Evolutionary conservation across 2,113 vertebrate genomes (phyloP), one percentile per base, ranked within the genome.

Genomic region (Peromyscus polionotus): DNA sequence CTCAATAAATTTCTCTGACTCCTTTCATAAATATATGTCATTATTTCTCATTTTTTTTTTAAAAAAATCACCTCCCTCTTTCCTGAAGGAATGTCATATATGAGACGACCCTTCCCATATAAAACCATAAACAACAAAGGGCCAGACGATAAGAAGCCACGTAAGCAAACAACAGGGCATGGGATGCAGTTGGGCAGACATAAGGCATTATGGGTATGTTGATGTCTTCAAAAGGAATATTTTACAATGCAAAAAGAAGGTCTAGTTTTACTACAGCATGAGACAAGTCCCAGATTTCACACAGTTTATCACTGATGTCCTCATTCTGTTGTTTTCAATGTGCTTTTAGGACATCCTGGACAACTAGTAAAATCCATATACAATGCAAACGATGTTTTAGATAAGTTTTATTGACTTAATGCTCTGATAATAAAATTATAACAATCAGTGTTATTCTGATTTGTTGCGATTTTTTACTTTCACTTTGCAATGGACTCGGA

Each of bases 391-490:
- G 98, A 98, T 98, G 98, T 97, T 98, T 98, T 97, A 97, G 98
- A 98, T 98, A 98, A 98, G 98, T 98, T 99, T 98, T 99, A 99
- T 98, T 99, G 99, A 99, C 99, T 98, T 99, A 99, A 98, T 98
- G 98, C 97, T 97, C 97, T 76, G 95, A 98, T 98, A 98, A 98
- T 99, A 99, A 99, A 99, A 99, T 98, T 98, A 99, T 99, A 99
- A 98, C 98, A 98, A 98, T 99, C 98, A 98, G 98, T 97, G 97
- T 98, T 98, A 97, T 98, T 98, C 98, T 98, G 98, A 99, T 99
- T 98, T 98, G 98, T 97, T 90, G 96, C 80, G 87, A 96, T 97
- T 98, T 54, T 98, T 98, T 97, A 97, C 97, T 98, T 98, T 97
- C 97, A 95, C 96, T 96, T 98, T 79, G 98, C 97, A 96, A 98